phyloP scores from a whole-genome alignment of 2,113 vertebrate species.

The Vombatus ursinus region DNA sequence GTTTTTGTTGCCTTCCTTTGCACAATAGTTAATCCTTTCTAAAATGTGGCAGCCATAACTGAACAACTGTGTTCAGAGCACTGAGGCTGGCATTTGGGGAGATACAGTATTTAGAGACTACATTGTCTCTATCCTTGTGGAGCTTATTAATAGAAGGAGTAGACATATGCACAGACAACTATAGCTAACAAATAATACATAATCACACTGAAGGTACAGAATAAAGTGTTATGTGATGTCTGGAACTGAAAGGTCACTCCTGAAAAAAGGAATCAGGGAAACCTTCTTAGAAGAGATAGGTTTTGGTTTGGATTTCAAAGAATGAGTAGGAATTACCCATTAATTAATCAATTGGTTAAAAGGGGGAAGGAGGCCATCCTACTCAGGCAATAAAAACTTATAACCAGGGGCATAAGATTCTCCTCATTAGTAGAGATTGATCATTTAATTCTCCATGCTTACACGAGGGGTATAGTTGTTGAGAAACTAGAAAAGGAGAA shows the following conservation, averaged over 20 bases:
- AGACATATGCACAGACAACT: neutral
- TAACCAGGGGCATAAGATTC: neutral
- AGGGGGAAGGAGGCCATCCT: neutral
- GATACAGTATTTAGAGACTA: neutral
- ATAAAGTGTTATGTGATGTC: neutral
- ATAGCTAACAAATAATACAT: neutral
- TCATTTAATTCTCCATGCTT: neutral
- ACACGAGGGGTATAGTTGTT: neutral
- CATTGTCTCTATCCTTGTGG: neutral
- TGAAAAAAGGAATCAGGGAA: neutral
- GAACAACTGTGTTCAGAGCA: neutral
- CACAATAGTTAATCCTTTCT: neutral
- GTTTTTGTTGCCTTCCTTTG: neutral
- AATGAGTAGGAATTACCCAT: neutral
- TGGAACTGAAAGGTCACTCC: neutral
- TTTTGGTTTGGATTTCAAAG: neutral
- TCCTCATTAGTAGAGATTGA: neutral
- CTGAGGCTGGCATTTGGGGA: neutral
- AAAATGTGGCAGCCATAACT: neutral
- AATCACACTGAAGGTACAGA: neutral
- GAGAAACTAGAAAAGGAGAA: neutral
- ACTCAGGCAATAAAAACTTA: neutral
- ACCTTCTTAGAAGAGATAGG: neutral
- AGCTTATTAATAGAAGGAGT: neutral
- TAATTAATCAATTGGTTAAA: neutral